Conservation (phyloP, 1,140 invertebrate species). For the Cardiocondyla obscurior region DNA sequence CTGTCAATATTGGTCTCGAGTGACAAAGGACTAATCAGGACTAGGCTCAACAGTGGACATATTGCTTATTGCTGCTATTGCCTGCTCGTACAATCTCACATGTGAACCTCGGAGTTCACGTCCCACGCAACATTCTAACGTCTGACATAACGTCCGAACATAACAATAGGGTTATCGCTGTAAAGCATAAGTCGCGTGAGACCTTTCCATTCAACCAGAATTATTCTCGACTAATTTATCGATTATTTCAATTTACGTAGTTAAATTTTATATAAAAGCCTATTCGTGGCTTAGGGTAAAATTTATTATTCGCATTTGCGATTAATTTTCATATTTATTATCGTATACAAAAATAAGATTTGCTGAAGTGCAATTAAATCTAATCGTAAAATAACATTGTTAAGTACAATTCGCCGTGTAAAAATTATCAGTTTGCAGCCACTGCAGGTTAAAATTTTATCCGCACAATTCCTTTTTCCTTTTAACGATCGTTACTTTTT, state of each 20-base stretch:
- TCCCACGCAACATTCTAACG: constrained; percentile 43
- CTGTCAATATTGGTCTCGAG: constrained; percentile 51
- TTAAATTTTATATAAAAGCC: background rate
- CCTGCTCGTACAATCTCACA: constrained; percentile 23
- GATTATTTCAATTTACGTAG: background rate
- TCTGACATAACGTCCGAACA: too few species aligned
- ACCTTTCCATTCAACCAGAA: too few species aligned
- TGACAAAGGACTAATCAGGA: constrained; percentile 55
- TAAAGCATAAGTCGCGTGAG: background rate
- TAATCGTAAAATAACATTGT: background rate
- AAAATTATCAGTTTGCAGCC: background rate
- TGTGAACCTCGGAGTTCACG: too few species aligned
- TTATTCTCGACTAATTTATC: background rate
- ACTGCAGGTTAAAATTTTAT: constrained; percentile 8
- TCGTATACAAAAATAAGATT: background rate
- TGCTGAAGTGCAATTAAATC: background rate
- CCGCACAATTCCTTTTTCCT: constrained; percentile 9
- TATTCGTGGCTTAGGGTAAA: too few species aligned
- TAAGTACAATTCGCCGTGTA: background rate
- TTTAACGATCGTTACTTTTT: constrained; percentile 18
- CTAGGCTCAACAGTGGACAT: constrained; percentile 32
- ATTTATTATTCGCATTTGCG: too few species aligned
- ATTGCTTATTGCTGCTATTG: constrained; percentile 54
- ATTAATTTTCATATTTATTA: background rate
- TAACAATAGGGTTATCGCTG: background rate